Evolutionary conservation across 2,888 invertebrate genomes (phyloP), one percentile per base, ranked within the genome.

Genomic region (Anaspis maculata): DNA sequence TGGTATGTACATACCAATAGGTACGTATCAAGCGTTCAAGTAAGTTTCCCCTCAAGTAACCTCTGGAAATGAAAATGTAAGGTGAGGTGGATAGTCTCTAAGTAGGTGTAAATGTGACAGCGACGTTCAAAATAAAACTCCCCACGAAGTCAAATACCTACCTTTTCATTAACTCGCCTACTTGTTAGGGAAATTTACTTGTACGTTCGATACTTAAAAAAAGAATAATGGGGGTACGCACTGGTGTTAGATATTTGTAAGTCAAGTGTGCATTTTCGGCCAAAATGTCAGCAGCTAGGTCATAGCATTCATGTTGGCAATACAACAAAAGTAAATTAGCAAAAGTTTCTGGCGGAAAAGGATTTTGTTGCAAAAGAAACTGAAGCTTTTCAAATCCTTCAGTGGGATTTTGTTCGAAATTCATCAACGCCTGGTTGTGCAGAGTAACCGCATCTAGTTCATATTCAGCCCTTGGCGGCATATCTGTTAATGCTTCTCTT

Each of bases 301-400:
- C 97, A 59, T 86, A 96, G 61, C 95, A 92, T 66, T 96, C 96
- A 64, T 95, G 92, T 62, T 94, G 95, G 61, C 96, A 92, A 60
- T 97, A 98, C 1, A 96, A 70, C 3, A 98, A 70, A 25, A 99
- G 69, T 12, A 99, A 72, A 67, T 98, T 98, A 1, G 92, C 86
- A 62, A 98, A 96, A 0, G 97, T 96, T 71, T 98, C 97, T 9
- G 90, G 88, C 3, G 98, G 98, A 60, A 96, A 97, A 2, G 92
- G 89, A 56, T 92, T 91, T 58, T 97, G 90, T 56, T 94, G 90
- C 14, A 98, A 70, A 12, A 98, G 72, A 65, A 96, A 99, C 58
- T 90, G 89, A 29, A 92, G 65, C 57, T 91, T 90, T 57, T 95
- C 92, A 57, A 97, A 96, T 9, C 96, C 92, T 55, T 95, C 92